phyloP scores from a whole-genome alignment of 2,113 vertebrate species.

The Trogon surrucura region DNA sequence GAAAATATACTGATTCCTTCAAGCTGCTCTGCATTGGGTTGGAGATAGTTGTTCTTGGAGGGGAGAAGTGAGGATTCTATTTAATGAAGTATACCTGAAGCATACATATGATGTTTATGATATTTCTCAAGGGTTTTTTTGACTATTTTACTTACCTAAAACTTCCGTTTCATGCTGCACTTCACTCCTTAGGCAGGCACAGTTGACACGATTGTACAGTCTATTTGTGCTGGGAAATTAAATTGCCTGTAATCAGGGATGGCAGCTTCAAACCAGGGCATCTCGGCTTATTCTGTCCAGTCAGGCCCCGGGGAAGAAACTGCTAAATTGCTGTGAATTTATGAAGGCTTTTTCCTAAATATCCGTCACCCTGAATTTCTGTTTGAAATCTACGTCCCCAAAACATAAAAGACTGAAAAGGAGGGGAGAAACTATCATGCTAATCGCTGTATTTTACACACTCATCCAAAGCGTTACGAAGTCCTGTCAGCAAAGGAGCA shows the following conservation, averaged over 20 bases:
- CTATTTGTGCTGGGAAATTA: neutral
- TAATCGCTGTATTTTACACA: neutral
- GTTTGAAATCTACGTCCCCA: neutral
- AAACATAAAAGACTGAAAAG: neutral
- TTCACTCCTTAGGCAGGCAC: neutral
- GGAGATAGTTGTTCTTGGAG: neutral
- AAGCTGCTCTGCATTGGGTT: neutral
- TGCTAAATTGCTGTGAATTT: neutral
- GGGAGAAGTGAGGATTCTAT: neutral
- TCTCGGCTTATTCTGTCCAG: neutral
- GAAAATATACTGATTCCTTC: neutral
- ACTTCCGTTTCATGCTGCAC: neutral
- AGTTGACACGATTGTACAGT: neutral
- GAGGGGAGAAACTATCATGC: neutral
- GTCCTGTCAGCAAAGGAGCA: neutral
- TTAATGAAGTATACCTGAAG: neutral
- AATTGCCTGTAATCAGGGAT: neutral
- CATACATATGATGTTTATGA: neutral
- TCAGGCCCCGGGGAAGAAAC: neutral
- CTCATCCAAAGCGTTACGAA: neutral
- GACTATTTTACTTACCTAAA: neutral
- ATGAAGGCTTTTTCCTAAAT: neutral
- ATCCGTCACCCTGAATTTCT: neutral
- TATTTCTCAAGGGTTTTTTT: neutral
- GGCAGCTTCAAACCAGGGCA: slow-evolving; percentile 8